phyloP scores from a whole-genome alignment of 1,140 invertebrate genomes.

The Chionoecetes opilio region DNA sequence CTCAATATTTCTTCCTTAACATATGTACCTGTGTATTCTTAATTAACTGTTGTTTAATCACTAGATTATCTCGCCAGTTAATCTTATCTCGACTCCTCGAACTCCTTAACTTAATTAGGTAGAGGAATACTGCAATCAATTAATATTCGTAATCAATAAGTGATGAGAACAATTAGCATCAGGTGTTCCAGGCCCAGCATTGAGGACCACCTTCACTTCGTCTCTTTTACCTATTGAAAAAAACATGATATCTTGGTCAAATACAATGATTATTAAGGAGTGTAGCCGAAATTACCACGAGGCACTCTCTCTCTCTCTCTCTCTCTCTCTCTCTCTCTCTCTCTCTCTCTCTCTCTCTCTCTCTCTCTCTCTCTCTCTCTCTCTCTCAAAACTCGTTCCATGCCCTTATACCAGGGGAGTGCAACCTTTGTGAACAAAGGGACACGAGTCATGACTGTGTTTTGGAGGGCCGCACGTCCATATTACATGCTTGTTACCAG shows the following conservation, averaged over 20 bases:
- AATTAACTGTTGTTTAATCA: too few relatives aligned
- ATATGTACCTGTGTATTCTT: too few relatives aligned
- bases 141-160: conserved; percentile 22
- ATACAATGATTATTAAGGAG: neutral
- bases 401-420: too few relatives aligned
- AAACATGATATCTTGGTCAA: neutral
- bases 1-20: too few relatives aligned
- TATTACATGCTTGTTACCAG: too few relatives aligned
- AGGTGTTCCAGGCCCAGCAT: neutral
- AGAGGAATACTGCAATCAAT: neutral
- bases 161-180: neutral
- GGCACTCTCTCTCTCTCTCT: neutral
- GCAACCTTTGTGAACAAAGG: too few relatives aligned
- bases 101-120: neutral
- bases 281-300: neutral
- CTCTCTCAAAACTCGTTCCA: too few relatives aligned
- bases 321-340: conserved; percentile 14
- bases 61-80: neutral
- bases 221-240: neutral
- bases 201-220: neutral
- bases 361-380: conserved; percentile 27
- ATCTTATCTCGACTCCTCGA: neutral
- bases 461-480: too few relatives aligned
- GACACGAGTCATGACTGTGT: too few relatives aligned
- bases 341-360: conserved; percentile 27